Conservation (phyloP, 2,113 vertebrate species). For the Myrmophylax atrothorax region DNA sequence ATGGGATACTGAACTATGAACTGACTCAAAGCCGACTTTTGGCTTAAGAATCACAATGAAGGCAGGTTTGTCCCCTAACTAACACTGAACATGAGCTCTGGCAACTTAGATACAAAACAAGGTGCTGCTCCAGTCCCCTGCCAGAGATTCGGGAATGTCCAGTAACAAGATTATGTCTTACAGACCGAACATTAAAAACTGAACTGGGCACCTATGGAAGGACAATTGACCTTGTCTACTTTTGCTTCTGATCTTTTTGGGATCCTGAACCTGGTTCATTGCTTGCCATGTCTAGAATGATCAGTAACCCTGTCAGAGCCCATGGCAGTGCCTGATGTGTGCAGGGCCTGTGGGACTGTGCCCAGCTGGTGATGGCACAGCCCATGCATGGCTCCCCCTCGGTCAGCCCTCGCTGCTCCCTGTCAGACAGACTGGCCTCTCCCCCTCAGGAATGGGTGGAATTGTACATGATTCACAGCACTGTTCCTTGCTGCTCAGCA, state of each 20-base stretch:
- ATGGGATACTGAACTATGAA: neutral
- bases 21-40: neutral
- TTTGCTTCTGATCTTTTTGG: neutral
- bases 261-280: neutral
- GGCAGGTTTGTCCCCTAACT: neutral
- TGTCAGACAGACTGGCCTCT: neutral
- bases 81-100: neutral
- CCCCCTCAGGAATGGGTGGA: neutral
- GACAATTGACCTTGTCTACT: neutral
- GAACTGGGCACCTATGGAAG: neutral
- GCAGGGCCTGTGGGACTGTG: neutral
- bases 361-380: neutral
- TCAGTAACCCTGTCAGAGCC: neutral
- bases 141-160: neutral
- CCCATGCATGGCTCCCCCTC: rapidly evolving
- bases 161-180: neutral
- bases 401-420: neutral
- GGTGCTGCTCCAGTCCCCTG: neutral
- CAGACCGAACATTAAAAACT: neutral
- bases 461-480: neutral
- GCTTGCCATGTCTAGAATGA: neutral
- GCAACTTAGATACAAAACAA: neutral
- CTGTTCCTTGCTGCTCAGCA: neutral
- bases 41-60: neutral
- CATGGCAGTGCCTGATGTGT: neutral